Conservation (phyloP, 2,113 vertebrate species). For the Microcebus lehilahytsara region DNA sequence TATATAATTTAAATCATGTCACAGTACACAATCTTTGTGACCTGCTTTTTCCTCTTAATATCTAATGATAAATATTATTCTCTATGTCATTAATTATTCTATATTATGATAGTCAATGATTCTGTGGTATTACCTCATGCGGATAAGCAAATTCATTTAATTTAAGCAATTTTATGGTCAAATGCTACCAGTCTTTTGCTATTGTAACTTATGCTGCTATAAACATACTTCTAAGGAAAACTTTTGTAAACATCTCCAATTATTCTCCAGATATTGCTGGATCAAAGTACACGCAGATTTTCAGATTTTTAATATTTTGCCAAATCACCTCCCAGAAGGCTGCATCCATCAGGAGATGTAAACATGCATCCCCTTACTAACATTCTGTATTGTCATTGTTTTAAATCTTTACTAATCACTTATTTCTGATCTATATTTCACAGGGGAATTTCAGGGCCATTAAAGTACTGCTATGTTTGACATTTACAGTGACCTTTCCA, state of each 20-base stretch:
- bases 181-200: slow-evolving; percentile 31
- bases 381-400: background rate
- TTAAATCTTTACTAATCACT: background rate
- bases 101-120: background rate
- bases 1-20: background rate
- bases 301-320: background rate
- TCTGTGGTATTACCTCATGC: background rate
- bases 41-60: background rate
- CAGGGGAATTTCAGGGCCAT: background rate
- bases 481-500: background rate
- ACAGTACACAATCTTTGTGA: background rate
- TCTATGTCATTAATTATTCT: background rate
- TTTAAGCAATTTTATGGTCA: background rate
- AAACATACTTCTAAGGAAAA: background rate
- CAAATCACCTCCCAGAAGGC: background rate
- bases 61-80: background rate
- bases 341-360: background rate
- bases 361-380: background rate
- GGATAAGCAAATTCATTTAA: slow-evolving; percentile 9
- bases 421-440: slow-evolving; percentile 32
- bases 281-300: background rate
- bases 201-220: background rate
- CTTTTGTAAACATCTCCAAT: background rate
- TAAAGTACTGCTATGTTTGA: background rate
- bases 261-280: background rate